phyloP scores from a whole-genome alignment of 2,888 invertebrate species.

The Trichogramma evanescens region DNA sequence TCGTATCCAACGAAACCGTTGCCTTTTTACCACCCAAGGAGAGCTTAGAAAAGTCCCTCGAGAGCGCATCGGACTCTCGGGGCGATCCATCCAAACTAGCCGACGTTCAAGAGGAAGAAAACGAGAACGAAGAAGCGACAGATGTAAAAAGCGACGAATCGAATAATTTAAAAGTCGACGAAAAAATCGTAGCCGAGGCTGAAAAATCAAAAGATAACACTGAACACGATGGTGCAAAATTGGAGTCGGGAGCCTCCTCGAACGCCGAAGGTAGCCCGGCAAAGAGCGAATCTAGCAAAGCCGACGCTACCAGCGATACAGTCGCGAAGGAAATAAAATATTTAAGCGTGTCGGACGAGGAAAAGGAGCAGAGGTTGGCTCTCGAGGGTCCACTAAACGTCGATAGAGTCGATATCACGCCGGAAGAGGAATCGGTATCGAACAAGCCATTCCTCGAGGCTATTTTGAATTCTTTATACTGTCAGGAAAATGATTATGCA shows the following conservation, averaged over 20 bases:
- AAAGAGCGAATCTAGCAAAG: conserved; percentile 13
- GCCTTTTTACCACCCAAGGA: conserved; percentile 67
- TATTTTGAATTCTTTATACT: conserved; percentile 78
- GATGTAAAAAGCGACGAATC: conserved; percentile 10
- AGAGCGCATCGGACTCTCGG: conserved; percentile 43
- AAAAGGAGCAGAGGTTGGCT: conserved; percentile 65
- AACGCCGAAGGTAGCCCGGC: conserved; percentile 14
- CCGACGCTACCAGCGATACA: conserved; percentile 21
- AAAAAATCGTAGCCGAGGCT: conserved; percentile 3
- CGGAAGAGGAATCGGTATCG: conserved; percentile 46
- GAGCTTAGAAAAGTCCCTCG: conserved; percentile 70
- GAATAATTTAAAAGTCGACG: conserved; percentile 9
- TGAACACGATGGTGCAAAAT: conserved; percentile 2
- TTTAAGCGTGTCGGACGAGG: conserved; percentile 86
- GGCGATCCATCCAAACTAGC: conserved; percentile 19
- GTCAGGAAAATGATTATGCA: conserved; percentile 89
- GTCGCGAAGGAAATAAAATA: conserved; percentile 42
- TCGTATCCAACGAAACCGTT: conserved; percentile 48
- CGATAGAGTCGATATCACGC: conserved; percentile 5
- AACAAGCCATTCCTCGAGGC: conserved; percentile 82
- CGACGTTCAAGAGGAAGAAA: conserved; percentile 24
- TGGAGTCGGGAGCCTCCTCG: conserved; percentile 28
- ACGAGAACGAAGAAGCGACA: background rate
- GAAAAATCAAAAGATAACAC: conserved; percentile 8
- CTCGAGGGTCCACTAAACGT: conserved; percentile 33